Conservation (phyloP, 2,113 vertebrate genomes). For the Orcinus orca region DNA sequence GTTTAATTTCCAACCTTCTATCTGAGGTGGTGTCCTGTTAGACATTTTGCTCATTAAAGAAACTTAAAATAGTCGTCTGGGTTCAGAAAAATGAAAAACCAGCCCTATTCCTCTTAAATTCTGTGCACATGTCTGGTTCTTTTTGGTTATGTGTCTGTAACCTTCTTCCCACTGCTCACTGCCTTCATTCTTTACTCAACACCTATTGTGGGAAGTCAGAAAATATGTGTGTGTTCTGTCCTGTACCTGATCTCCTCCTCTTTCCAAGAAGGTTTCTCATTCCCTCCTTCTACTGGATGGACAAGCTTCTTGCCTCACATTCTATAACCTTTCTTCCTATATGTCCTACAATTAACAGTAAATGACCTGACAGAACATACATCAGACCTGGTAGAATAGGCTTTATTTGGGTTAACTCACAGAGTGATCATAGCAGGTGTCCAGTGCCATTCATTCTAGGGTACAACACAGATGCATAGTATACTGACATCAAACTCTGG, state of each 20-base stretch:
- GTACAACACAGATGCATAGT: neutral
- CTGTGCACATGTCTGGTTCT: neutral
- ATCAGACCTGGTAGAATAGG: neutral
- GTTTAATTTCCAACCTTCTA: neutral
- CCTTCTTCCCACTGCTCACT: neutral
- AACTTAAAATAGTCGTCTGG: neutral
- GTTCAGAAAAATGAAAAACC: neutral
- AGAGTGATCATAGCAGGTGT: neutral
- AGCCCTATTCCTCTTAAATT: neutral
- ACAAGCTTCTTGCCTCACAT: neutral
- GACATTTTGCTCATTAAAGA: neutral
- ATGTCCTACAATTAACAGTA: neutral
- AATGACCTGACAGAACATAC: neutral
- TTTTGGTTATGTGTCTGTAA: no score
- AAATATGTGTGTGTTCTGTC: neutral
- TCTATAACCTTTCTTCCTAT: neutral
- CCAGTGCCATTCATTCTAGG: neutral
- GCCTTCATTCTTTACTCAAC: neutral
- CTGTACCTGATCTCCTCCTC: neutral
- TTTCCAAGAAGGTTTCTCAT: neutral
- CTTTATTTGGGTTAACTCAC: neutral
- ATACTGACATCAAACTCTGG: neutral
- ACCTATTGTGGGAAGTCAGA: neutral
- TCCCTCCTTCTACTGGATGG: neutral
- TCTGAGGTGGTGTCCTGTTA: neutral